phyloP scores from a whole-genome alignment of 1,140 invertebrate species.

The Diprion similis region DNA sequence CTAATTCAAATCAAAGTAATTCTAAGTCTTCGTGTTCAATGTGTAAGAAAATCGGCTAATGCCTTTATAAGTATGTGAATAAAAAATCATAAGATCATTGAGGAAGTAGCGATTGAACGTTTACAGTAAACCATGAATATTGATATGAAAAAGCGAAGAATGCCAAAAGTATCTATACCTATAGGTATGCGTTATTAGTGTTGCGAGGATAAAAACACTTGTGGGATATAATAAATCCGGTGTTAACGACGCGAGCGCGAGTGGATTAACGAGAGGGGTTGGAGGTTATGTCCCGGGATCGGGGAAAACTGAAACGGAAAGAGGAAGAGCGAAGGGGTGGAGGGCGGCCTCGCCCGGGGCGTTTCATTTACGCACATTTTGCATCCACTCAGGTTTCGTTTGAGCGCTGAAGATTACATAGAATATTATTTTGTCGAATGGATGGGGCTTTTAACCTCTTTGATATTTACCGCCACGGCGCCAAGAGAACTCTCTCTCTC shows the following conservation, averaged over 20 bases:
- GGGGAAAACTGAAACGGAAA: neutral
- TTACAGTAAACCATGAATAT: too few species aligned
- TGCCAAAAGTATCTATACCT: too few species aligned
- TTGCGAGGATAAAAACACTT: neutral
- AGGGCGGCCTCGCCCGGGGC: constrained; percentile 28
- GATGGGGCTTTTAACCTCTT: constrained; percentile 33
- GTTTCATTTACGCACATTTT: constrained; percentile 47
- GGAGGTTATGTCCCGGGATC: neutral
- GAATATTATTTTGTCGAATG: constrained; percentile 44
- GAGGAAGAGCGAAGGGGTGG: neutral
- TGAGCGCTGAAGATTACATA: constrained; percentile 45
- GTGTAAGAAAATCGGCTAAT: too few species aligned
- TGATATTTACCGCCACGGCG: constrained; percentile 33
- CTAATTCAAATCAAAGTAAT: too few species aligned
- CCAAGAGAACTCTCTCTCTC: constrained; percentile 23
- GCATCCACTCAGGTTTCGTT: constrained; percentile 49
- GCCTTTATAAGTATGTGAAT: too few species aligned
- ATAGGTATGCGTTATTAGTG: too few species aligned
- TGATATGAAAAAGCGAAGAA: too few species aligned
- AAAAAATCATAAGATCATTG: too few species aligned
- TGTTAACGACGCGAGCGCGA: neutral
- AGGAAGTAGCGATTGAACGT: too few species aligned
- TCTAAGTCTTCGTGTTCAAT: too few species aligned
- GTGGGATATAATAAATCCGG: neutral
- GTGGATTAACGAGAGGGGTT: neutral